Conservation (phyloP, 2,888 invertebrate genomes). For the Hoplodrina ambigua region DNA sequence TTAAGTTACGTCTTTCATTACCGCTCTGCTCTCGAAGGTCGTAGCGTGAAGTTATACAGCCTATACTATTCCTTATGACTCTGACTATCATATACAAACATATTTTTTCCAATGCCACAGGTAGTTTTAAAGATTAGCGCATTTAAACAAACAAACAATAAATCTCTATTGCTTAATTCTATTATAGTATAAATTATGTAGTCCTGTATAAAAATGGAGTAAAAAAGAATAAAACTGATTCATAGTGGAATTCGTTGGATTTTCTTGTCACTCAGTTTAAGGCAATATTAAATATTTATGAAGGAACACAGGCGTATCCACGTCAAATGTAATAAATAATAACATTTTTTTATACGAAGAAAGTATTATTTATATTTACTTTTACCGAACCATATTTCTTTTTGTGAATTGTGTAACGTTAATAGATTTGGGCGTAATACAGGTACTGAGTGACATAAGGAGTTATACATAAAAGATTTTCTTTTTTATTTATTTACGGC, state of each 20-base stretch:
- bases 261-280: slow-evolving; percentile 34
- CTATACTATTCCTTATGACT: too few species aligned
- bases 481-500: not conserved
- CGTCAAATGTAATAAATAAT: slow-evolving; percentile 31
- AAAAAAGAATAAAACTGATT: not conserved
- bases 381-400: not conserved
- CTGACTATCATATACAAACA: too few species aligned
- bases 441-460: slow-evolving; percentile 1
- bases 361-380: slow-evolving; percentile 9
- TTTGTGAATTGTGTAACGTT: not conserved
- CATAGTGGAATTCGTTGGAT: slow-evolving; percentile 17
- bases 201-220: not conserved
- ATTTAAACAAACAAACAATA: too few species aligned
- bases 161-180: too few species aligned
- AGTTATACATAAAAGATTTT: not conserved
- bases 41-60: too few species aligned
- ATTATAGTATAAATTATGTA: too few species aligned
- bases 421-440: not conserved
- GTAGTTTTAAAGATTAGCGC: too few species aligned
- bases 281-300: slow-evolving; percentile 47
- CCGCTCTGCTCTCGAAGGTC: too few species aligned
- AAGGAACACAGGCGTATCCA: slow-evolving; percentile 18
- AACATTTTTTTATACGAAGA: slow-evolving; percentile 9
- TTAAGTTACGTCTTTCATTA: too few species aligned
- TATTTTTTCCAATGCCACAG: too few species aligned